Conservation (phyloP, 2,113 vertebrate species). For the Corydoras sp. region DNA sequence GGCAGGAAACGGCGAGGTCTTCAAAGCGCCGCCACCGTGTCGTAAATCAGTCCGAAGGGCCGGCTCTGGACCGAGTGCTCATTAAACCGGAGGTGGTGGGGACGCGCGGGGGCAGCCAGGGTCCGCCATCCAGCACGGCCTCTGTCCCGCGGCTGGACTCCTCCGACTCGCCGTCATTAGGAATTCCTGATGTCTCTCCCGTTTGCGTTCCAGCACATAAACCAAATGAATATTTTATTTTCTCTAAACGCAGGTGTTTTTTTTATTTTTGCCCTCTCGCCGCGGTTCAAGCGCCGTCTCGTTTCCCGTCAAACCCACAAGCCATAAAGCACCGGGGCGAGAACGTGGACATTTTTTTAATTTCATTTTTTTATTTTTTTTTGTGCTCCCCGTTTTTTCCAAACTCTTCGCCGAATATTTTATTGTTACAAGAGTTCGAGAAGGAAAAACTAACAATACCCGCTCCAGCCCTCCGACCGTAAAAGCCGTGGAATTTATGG, state of each 20-base stretch:
- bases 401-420: slow-evolving; percentile 18
- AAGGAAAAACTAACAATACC: slow-evolving; percentile 40
- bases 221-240: slow-evolving; percentile 46
- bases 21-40: slow-evolving; percentile 32
- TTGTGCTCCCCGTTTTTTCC: no score
- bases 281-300: slow-evolving; percentile 46
- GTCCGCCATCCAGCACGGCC: not conserved
- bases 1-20: slow-evolving; percentile 27
- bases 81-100: slow-evolving; percentile 8
- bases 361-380: slow-evolving; percentile 1
- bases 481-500: slow-evolving; percentile 45
- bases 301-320: slow-evolving; percentile 47
- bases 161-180: not conserved
- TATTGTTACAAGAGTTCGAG: slow-evolving; percentile 39
- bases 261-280: slow-evolving; percentile 26
- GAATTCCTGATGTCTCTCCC: slow-evolving; percentile 30
- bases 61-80: slow-evolving; percentile 1
- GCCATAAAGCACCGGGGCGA: slow-evolving; percentile 51
- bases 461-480: slow-evolving; percentile 42
- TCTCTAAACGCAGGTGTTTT: slow-evolving; percentile 44
- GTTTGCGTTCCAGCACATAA: slow-evolving; percentile 32
- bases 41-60: slow-evolving; percentile 36
- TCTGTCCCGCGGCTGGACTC: not conserved
- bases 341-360: slow-evolving; percentile 44
- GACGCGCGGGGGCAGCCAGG: not conserved